Percentiles rank a stretch among this genome's conserved stretches.
Evolutionary conservation across 2,888 invertebrate species (phyloP).

Genomic region (Pomacea canaliculata): DNA sequence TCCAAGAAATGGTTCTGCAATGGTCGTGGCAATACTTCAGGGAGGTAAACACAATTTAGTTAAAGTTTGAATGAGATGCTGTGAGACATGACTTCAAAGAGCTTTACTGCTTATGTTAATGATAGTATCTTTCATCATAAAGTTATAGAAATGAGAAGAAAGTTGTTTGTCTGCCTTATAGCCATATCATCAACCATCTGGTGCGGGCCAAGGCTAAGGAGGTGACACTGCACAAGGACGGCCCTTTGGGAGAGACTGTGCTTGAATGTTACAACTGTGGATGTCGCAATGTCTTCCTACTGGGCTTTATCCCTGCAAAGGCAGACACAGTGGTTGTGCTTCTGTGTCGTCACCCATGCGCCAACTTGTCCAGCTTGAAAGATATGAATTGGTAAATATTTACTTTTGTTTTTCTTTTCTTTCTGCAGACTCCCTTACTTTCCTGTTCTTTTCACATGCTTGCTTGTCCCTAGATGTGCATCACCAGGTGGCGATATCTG

Average conservation of each 20-base stretch:
- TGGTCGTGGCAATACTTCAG: conserved; percentile 96
- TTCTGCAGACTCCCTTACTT: neutral
- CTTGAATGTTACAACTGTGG: conserved; percentile 99
- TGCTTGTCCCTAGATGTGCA: neutral
- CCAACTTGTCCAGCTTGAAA: conserved; percentile 95
- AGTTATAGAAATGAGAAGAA: no score
- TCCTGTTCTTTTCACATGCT: neutral
- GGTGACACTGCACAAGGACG: conserved; percentile 96
- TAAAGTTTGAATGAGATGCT: neutral
- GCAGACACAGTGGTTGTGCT: conserved; percentile 98
- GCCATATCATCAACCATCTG: conserved; percentile 98
- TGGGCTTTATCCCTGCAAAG: conserved; percentile 99
- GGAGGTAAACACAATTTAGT: conserved; percentile 71
- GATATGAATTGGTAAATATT: conserved; percentile 91
- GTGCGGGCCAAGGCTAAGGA: conserved; percentile 99
- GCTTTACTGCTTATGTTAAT: no score
- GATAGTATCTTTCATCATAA: no score
- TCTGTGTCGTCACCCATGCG: conserved; percentile 97
- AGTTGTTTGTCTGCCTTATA: conserved; percentile 64
- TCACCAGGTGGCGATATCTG: no score
- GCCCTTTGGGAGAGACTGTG: conserved; percentile 96
- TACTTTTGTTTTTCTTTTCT: neutral
- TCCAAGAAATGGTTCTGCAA: conserved; percentile 99
- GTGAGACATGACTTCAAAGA: neutral
- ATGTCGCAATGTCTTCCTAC: conserved; percentile 95